Base-by-base conservation (phyloP, 1,140 invertebrate genomes). In the Neotoxoptera formosana region DNA sequence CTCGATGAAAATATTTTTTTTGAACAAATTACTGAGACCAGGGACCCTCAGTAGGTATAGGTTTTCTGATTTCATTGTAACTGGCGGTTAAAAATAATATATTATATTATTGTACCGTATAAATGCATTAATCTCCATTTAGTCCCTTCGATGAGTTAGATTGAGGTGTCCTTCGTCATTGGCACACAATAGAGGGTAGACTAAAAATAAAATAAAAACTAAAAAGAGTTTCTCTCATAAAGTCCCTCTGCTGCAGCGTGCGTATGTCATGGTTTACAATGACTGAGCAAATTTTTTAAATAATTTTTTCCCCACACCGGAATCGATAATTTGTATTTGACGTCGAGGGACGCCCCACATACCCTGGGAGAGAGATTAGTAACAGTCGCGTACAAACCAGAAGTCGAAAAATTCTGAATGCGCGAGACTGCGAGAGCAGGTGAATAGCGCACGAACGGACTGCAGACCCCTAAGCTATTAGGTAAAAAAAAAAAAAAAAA, bases 301-400 rank as follows among this genome's bases (percentile, higher is more conserved):
- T 60, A 83, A 48, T 36, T 48, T 51, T 91, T 51, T 47, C 76
- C 91, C 76, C 76, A 48, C 45, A 48, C 67, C 47, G 76, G 67
- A 92, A 92, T 92, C 91, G 76, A 92, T 92, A 92, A 92, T 92
- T 92, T 92, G 91, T 92, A 92, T 92, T 92, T 92, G 91, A 92
- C 91, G 91, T 92, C 91, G 34, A 25, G 45, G 47, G 91, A 92
- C 76, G 67, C 91, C 67, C 76, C 76, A 53, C 21, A 81, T 48
- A 84, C 91, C 76, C 76, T 92, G 67, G 67, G 60, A 92, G n/a
- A 83, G 91, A 92, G 91, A 92, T 92, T 92, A 92, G 91, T 92
- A 92, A 92, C 91, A 92, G 91, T 51, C n/a, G 67, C 21, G 47
- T 53, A 41, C 76, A n/a, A 53, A 83, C 76, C 91, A 92, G 91